Base-by-base conservation (phyloP, 2,113 vertebrate species). In the Bubo bubo region DNA sequence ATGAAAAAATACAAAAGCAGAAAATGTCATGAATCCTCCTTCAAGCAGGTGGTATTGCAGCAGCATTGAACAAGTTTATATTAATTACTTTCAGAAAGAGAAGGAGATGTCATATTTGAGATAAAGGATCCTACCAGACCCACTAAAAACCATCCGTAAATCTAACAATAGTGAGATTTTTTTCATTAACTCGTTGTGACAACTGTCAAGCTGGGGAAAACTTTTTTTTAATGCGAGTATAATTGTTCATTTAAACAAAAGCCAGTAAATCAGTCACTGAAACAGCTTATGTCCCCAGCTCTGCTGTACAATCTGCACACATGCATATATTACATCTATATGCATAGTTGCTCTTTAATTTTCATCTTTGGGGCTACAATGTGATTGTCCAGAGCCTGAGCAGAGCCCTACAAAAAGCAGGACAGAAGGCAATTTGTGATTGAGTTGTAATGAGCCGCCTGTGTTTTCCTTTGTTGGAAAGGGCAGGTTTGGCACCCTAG, bases 171-270 rank as follows among this genome's bases (percentile, higher is more conserved):
- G 84, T 35, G 74, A 45, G 68, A 82, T 58, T 94, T 89, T 66
- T 95, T 90, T 86, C 66, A 81, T 58, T 62, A 56, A 84, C 53
- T 79, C 83, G 58, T 60, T 94, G 77, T 94, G 96, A 96, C 86
- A 96, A 91, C 64, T 97, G 96, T 94, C 95, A 93, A 82, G 68
- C 76, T 45, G 27, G 34, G 39, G 71, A 93, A 94, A 93, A 91
- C 34, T 88, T 96, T 87, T 79, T 94, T 80, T 90, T 95, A 96
- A 95, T 76, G 83, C 28, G 77, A 68, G 66, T 89, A 82, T 56
- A 84, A 91, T 87, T 93, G 91, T 47, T 88, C 91, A 79, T 89
- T 92, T 90, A 91, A 89, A 95, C 86, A 94, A 95, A 95, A 95
- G 62, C 35, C 91, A 91, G 94, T 74, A 89, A 95, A 93, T 93